Conservation (phyloP, 2,888 invertebrate genomes). For the Nebria brevicollis region DNA sequence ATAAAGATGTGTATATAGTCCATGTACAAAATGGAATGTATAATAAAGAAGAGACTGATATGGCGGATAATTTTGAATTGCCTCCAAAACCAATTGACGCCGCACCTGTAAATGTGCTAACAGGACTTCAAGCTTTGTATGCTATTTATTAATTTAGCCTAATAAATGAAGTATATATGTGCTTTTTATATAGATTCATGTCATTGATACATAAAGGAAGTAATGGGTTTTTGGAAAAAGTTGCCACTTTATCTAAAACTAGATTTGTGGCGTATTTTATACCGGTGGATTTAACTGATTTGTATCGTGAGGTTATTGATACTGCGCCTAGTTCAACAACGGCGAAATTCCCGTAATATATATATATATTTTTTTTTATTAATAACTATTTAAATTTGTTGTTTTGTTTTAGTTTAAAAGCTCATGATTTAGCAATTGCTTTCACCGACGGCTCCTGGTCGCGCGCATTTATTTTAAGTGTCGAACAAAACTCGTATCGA, state of each 20-base stretch:
- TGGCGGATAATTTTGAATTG: background rate
- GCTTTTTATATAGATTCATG: background rate
- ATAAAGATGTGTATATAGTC: slow-evolving; percentile 20
- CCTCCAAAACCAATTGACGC: background rate
- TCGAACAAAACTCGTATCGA: slow-evolving; percentile 41
- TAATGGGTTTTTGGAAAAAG: slow-evolving; percentile 8
- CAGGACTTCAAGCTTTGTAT: background rate
- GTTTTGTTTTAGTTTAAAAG: slow-evolving; percentile 34
- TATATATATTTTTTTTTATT: background rate
- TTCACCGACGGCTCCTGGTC: slow-evolving; percentile 45
- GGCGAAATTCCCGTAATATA: slow-evolving; percentile 18
- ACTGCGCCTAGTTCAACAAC: background rate
- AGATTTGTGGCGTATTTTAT: slow-evolving; percentile 23
- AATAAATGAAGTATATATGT: background rate
- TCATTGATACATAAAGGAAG: background rate
- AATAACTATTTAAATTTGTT: background rate
- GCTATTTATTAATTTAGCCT: background rate
- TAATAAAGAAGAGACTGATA: background rate
- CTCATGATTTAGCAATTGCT: slow-evolving; percentile 49
- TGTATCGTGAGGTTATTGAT: background rate
- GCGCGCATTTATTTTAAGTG: slow-evolving; percentile 48
- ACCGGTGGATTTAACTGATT: background rate
- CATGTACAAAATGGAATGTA: slow-evolving; percentile 34
- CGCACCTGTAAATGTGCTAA: background rate
- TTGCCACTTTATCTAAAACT: background rate